phyloP scores from a whole-genome alignment of 2,113 vertebrate species.

The Catharus minimus region DNA sequence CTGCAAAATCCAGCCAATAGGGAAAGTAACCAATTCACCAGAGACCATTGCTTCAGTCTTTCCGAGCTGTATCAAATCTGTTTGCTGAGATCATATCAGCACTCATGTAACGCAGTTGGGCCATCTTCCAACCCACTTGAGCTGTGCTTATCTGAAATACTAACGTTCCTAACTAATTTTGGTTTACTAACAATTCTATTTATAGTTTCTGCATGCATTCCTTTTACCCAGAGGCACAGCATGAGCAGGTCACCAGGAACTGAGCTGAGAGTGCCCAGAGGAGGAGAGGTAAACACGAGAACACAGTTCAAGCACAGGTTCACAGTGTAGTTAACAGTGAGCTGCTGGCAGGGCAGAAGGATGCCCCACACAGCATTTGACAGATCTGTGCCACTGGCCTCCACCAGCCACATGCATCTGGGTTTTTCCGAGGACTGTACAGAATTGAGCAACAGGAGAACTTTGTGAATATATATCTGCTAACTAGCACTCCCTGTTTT shows the following conservation, averaged over 20 bases:
- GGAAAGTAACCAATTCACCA: not conserved
- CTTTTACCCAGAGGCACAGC: not conserved
- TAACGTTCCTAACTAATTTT: not conserved
- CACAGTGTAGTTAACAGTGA: not conserved
- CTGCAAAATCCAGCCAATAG: not conserved
- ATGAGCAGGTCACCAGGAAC: not conserved
- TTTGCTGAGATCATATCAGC: not conserved
- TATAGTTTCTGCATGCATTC: not conserved
- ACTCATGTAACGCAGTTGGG: rapidly evolving
- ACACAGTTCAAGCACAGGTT: not conserved
- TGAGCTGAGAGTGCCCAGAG: not conserved
- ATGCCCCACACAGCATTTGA: not conserved
- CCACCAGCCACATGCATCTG: not conserved
- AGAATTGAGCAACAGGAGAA: not conserved
- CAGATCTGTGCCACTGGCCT: not conserved
- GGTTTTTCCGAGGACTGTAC: not conserved
- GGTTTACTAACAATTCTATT: not conserved
- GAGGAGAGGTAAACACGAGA: rapidly evolving
- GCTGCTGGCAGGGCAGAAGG: not conserved
- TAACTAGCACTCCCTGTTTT: not conserved
- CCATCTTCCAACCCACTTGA: not conserved
- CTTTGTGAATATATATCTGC: not conserved
- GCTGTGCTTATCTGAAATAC: not conserved
- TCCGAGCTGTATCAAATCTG: not conserved
- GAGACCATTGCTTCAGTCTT: not conserved